Conservation (phyloP, 2,113 vertebrate genomes). For the Cromileptes altivelis region DNA sequence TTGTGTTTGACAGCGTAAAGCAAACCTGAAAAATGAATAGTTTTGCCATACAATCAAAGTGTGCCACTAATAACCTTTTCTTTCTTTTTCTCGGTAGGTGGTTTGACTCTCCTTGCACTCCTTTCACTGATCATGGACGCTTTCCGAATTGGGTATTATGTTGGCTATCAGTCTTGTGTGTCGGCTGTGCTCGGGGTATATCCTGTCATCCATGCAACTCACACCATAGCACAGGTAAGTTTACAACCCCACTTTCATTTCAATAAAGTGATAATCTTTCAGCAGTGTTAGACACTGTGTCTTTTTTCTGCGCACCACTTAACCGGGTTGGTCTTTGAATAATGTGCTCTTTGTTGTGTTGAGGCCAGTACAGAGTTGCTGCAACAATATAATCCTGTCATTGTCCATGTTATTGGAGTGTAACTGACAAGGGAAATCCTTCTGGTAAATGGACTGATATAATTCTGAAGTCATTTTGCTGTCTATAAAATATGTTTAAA, state of each 20-base stretch:
- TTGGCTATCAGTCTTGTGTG: constrained; percentile 92
- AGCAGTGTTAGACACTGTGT: constrained; percentile 42
- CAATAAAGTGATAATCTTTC: constrained; percentile 66
- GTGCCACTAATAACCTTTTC: not conserved
- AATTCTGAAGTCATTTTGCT: not conserved
- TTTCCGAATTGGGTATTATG: constrained; percentile 94
- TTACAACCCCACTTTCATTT: constrained; percentile 48
- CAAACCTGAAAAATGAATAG: not conserved
- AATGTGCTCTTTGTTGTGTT: constrained; percentile 78
- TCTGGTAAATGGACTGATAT: constrained; percentile 20
- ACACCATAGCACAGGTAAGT: constrained; percentile 94
- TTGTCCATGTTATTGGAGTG: constrained; percentile 66
- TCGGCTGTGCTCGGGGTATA: constrained; percentile 91
- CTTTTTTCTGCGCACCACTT: constrained; percentile 44
- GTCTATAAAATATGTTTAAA: not conserved
- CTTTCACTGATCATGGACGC: constrained; percentile 94
- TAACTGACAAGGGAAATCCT: constrained; percentile 37
- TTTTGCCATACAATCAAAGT: not conserved
- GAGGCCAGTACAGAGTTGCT: constrained; percentile 49
- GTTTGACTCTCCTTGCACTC: constrained; percentile 92
- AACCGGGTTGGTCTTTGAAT: constrained; percentile 62
- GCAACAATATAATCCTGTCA: constrained; percentile 72
- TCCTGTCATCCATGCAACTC: constrained; percentile 90
- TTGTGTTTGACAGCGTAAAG: not conserved
- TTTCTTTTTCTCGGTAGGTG: constrained; percentile 83